Evolutionary conservation across 2,113 vertebrate species (phyloP).

Genomic region (Phodopus roborovskii): DNA sequence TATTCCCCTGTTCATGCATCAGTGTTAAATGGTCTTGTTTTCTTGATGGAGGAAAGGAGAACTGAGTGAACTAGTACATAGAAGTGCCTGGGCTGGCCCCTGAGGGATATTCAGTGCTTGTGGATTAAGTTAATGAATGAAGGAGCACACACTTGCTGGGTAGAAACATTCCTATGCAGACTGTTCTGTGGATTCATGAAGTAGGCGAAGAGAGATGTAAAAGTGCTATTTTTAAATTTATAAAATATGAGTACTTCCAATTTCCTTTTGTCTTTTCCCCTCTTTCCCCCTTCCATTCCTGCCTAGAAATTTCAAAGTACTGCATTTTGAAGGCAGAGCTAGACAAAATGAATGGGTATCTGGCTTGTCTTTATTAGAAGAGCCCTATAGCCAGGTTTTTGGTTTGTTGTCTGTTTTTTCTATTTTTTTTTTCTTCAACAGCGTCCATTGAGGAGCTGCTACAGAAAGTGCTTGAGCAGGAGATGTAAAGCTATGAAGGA

Average conservation of each 20-base stretch:
- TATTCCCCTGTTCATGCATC: background rate
- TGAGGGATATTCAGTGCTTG: background rate
- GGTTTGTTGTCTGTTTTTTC: no score
- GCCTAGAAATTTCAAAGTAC: slow-evolving; percentile 61
- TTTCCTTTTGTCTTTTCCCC: slow-evolving; percentile 59
- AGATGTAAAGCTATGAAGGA: background rate
- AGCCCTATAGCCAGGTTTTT: background rate
- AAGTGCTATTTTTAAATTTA: slow-evolving; percentile 66
- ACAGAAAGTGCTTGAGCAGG: background rate
- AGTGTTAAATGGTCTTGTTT: background rate
- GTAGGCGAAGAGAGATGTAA: background rate
- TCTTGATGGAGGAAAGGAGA: slow-evolving; percentile 19
- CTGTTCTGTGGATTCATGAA: slow-evolving; percentile 15
- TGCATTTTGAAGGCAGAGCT: slow-evolving; percentile 54
- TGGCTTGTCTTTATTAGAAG: slow-evolving; percentile 34
- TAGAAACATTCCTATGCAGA: background rate
- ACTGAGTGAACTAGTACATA: slow-evolving; percentile 16
- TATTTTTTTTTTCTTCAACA: slow-evolving; percentile 4
- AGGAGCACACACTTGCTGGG: background rate
- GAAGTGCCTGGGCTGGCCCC: background rate
- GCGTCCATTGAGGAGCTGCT: background rate
- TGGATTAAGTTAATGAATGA: slow-evolving; percentile 39
- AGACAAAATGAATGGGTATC: slow-evolving; percentile 23
- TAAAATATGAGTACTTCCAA: slow-evolving; percentile 51
- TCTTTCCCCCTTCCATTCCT: slow-evolving; percentile 50